These are phyloP conservation scores for Antennarius striatus DNA, from an alignment of 2,113 vertebrate species.

Conservation along the genomic window DNA sequence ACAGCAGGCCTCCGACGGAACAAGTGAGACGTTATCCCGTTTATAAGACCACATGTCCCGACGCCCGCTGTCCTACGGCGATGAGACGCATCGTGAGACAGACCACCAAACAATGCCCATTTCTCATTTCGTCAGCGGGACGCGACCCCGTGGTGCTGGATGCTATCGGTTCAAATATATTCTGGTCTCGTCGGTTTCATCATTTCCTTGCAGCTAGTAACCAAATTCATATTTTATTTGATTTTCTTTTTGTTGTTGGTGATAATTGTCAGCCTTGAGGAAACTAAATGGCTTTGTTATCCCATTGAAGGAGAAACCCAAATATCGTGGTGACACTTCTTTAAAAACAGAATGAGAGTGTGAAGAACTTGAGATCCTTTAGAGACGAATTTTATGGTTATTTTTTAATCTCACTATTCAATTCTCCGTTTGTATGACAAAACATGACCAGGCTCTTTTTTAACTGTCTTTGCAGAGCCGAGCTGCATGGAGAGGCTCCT, in stretches of 20 bases:
- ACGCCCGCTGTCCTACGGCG: constrained; percentile 54
- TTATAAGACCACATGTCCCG: constrained; percentile 58
- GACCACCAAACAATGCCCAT: constrained; percentile 52
- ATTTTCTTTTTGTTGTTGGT: too few relatives aligned
- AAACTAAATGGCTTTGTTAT: too few relatives aligned
- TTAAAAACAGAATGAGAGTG: too few relatives aligned
- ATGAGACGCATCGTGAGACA: constrained; percentile 58
- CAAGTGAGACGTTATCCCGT: constrained; percentile 66
- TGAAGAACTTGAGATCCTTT: too few relatives aligned
- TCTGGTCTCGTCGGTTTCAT: neutral
- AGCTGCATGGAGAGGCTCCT: constrained; percentile 92
- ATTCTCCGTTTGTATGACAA: too few relatives aligned
- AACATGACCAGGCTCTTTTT: too few relatives aligned
- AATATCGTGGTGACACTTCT: too few relatives aligned
- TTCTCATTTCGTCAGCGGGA: constrained; percentile 60
- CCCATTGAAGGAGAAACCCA: neutral
- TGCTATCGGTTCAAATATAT: neutral
- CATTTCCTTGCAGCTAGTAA: neutral
- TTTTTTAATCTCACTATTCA: neutral
- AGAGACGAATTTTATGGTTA: neutral
- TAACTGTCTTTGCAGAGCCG: constrained; percentile 77
- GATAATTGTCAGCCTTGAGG: too few relatives aligned
- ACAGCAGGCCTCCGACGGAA: constrained; percentile 52
- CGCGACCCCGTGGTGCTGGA: neutral
- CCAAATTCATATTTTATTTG: too few relatives aligned